These are phyloP conservation scores for Tauraco hartlaubi DNA, from an alignment of 2,797 vertebrate species.

Conservation along the genomic window DNA sequence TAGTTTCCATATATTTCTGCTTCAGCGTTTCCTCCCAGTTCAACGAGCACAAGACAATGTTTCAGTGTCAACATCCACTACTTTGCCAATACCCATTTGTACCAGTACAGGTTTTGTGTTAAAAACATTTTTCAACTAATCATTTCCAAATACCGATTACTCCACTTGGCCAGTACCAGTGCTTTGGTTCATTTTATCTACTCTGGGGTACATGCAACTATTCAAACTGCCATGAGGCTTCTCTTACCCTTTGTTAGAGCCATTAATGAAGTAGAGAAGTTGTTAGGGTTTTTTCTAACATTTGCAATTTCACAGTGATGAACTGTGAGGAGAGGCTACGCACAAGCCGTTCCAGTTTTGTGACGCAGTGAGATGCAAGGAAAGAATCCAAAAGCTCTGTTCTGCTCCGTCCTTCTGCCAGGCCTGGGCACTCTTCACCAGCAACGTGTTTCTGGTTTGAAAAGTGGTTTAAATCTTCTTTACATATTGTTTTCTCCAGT, in stretches of 20 bases:
- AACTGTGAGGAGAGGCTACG: background rate
- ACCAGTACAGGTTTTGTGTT: background rate
- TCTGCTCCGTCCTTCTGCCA: background rate
- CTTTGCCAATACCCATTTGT: background rate
- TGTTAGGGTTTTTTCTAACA: background rate
- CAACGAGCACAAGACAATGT: accelerated
- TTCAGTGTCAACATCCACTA: background rate
- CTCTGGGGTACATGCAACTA: background rate
- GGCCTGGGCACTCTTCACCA: background rate
- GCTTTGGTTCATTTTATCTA: background rate
- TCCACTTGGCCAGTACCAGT: background rate
- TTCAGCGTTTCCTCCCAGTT: background rate
- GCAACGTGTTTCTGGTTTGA: accelerated
- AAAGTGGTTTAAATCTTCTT: background rate
- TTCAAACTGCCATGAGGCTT: background rate
- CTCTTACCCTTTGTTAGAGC: background rate
- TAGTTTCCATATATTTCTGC: background rate
- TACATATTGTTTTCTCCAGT: background rate
- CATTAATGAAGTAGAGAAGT: background rate
- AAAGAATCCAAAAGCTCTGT: background rate
- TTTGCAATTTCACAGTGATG: background rate
- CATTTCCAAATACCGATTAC: background rate
- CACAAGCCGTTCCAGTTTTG: background rate
- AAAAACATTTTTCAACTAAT: accelerated
- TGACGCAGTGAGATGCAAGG: background rate